A percentile compares a stretch with the other conserved stretches of the same genome.
phyloP scores from a whole-genome alignment of 2,797 vertebrate species.

The Thalassophryne amazonica region DNA sequence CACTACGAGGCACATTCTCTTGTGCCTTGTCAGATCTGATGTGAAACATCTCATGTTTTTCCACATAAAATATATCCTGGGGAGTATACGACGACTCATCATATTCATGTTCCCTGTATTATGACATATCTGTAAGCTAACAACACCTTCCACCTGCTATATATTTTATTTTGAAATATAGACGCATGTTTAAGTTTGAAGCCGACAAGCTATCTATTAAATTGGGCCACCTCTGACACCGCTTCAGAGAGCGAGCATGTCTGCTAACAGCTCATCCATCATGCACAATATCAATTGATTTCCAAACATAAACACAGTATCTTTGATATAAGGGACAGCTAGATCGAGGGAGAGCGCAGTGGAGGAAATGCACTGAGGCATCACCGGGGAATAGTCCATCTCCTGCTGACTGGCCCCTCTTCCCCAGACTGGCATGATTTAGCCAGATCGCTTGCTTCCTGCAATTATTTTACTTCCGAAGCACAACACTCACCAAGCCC shows the following conservation, averaged over 20 bases:
- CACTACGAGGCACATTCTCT: not conserved
- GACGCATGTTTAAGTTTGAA: slow-evolving; percentile 72
- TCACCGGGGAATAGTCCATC: slow-evolving; percentile 74
- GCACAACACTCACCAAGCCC: slow-evolving; percentile 64
- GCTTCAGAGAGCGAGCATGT: slow-evolving; percentile 69
- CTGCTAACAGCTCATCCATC: slow-evolving; percentile 80
- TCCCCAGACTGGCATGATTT: slow-evolving; percentile 71
- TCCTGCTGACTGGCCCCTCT: slow-evolving; percentile 65
- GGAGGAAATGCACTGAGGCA: slow-evolving; percentile 72
- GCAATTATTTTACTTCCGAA: slow-evolving; percentile 78
- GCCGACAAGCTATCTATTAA: slow-evolving; percentile 77
- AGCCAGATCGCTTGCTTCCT: slow-evolving; percentile 72
- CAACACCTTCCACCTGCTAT: slow-evolving; percentile 21
- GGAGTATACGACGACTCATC: slow-evolving; percentile 71
- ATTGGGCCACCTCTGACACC: slow-evolving; percentile 77
- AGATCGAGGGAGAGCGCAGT: slow-evolving; percentile 51
- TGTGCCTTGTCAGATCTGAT: not conserved
- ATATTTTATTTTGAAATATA: slow-evolving; percentile 68
- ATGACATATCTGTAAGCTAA: slow-evolving; percentile 52
- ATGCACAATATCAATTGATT: slow-evolving; percentile 79
- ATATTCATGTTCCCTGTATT: slow-evolving; percentile 68
- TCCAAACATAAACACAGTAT: slow-evolving; percentile 82
- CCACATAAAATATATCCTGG: slow-evolving; percentile 42
- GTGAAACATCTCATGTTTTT: too few relatives aligned
- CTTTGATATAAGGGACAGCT: slow-evolving; percentile 79